Conservation (phyloP, 2,113 vertebrate species). For the Syngnathus scovelli region DNA sequence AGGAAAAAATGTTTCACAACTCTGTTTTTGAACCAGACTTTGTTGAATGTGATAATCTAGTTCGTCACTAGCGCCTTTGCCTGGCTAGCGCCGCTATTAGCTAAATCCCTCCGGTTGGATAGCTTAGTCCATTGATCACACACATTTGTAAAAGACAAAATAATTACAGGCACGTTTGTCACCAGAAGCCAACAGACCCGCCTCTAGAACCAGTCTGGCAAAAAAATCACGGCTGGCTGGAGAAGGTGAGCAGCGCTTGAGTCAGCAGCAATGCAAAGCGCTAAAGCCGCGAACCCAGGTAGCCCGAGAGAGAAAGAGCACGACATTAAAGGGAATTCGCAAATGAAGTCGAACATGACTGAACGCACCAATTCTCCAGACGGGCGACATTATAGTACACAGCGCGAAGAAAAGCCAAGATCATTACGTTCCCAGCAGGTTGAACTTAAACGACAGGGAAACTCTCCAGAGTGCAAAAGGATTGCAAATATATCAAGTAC, state of each 20-base stretch:
- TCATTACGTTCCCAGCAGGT: not conserved
- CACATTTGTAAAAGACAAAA: not conserved
- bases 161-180: not conserved
- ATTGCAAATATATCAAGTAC: not conserved
- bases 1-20: not conserved
- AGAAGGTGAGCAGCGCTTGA: constrained; percentile 15
- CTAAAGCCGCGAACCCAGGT: not conserved
- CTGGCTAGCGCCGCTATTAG: not conserved
- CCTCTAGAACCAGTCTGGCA: not conserved
- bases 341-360: not conserved
- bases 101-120: not conserved
- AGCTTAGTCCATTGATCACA: not conserved
- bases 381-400: not conserved
- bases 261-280: constrained; percentile 6
- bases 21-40: not conserved
- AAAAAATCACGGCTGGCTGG: constrained; percentile 12
- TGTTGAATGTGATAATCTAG: not conserved
- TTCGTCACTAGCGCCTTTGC: not conserved
- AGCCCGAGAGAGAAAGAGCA: not conserved
- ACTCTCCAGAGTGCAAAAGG: not conserved
- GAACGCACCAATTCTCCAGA: not conserved
- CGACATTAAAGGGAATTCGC: not conserved
- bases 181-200: not conserved
- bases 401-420: not conserved
- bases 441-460: not conserved